A percentile compares a stretch with the other conserved stretches of the same genome.
Conservation (phyloP, 2,113 vertebrate genomes). For the Pantherophis guttatus region DNA sequence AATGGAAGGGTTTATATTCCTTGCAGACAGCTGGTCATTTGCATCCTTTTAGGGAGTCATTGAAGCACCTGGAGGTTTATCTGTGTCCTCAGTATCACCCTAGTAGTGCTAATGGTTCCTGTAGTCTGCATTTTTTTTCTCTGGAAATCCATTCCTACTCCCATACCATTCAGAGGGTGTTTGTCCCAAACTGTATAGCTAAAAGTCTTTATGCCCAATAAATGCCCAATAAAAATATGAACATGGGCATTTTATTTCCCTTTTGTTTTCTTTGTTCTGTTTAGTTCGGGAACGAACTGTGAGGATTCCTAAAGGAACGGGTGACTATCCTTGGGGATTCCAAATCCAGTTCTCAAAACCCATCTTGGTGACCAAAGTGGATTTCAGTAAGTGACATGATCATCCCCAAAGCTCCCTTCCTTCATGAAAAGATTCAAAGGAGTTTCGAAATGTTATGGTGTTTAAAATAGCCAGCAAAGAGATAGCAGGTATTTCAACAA, state of each 20-base stretch:
- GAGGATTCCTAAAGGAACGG: constrained; percentile 80
- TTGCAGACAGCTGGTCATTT: too few relatives aligned
- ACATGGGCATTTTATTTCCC: not conserved
- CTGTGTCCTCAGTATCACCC: too few relatives aligned
- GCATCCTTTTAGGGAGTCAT: too few relatives aligned
- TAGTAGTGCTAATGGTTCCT: too few relatives aligned
- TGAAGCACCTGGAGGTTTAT: too few relatives aligned
- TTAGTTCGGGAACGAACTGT: constrained; percentile 87
- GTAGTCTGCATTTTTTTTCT: too few relatives aligned
- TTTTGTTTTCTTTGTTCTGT: constrained; percentile 31
- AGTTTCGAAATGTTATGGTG: not conserved
- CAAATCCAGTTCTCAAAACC: constrained; percentile 91
- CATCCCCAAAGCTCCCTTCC: not conserved
- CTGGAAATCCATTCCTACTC: too few relatives aligned
- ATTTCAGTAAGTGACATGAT: constrained; percentile 81
- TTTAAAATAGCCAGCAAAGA: not conserved
- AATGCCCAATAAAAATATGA: not conserved
- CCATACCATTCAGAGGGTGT: too few relatives aligned
- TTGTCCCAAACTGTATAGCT: too few relatives aligned
- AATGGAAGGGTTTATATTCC: too few relatives aligned
- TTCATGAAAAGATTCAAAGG: not conserved
- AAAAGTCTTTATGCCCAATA: too few relatives aligned
- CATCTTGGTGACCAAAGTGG: constrained; percentile 90
- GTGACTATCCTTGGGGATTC: constrained; percentile 90
- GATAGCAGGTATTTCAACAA: not conserved